phyloP scores from a whole-genome alignment of 2,113 vertebrate genomes.

The Mustela nigripes region DNA sequence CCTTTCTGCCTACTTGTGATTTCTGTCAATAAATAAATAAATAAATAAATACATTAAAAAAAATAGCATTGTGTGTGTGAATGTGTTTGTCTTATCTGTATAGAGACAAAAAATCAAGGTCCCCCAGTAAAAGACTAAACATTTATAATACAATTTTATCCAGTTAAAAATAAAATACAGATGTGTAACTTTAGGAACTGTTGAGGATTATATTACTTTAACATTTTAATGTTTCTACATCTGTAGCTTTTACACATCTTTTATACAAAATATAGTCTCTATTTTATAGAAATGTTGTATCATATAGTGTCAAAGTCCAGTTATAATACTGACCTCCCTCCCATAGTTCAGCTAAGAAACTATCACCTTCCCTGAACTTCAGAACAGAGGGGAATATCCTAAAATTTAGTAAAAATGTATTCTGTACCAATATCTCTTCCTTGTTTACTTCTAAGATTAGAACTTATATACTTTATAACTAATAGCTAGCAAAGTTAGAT shows the following conservation, averaged over 20 bases:
- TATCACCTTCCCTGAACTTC: not conserved
- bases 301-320: not conserved
- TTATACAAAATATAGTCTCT: not conserved
- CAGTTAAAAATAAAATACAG: not conserved
- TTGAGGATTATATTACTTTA: not conserved
- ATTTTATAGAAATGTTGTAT: not conserved
- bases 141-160: not conserved
- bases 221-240: not conserved
- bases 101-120: not conserved
- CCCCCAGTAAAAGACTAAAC: not conserved
- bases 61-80: not conserved
- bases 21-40: too few relatives aligned
- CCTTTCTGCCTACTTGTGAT: too few relatives aligned
- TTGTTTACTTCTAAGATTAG: slow-evolving; percentile 75
- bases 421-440: slow-evolving; percentile 48
- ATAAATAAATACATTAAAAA: too few relatives aligned
- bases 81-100: not conserved
- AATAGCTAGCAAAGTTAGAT: slow-evolving; percentile 65
- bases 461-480: slow-evolving; percentile 73
- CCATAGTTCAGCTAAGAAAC: not conserved
- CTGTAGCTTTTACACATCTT: not conserved
- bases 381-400: not conserved
- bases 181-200: not conserved
- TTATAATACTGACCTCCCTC: not conserved
- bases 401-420: not conserved